phyloP scores from a whole-genome alignment of 2,113 vertebrate genomes.

The Dromas ardeola region DNA sequence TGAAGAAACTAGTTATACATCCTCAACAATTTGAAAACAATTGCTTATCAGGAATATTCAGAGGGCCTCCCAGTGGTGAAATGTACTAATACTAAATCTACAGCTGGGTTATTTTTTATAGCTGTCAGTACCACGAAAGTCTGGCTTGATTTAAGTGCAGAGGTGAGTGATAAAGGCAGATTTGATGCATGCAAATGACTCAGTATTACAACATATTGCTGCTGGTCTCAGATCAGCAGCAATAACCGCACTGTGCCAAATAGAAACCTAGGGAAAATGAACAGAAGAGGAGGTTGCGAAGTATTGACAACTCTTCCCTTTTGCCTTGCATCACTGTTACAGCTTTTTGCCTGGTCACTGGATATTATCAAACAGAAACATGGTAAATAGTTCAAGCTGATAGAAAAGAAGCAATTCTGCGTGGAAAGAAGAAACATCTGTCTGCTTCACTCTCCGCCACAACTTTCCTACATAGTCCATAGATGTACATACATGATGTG shows the following conservation, averaged over 20 bases:
- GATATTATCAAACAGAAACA: background rate
- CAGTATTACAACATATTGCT: background rate
- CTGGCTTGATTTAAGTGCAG: background rate
- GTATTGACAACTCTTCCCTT: background rate
- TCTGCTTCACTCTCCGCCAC: background rate
- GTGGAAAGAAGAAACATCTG: background rate
- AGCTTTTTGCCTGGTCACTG: background rate
- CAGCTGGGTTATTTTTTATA: background rate
- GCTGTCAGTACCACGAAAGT: background rate
- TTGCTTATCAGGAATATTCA: background rate
- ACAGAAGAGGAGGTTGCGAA: background rate
- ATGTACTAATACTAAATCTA: background rate
- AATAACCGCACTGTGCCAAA: background rate
- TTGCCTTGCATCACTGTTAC: background rate
- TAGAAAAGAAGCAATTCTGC: background rate
- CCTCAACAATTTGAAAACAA: background rate
- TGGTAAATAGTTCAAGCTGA: background rate
- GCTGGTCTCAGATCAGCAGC: background rate
- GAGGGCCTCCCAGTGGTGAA: background rate
- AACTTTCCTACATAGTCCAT: background rate
- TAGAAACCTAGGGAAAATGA: background rate
- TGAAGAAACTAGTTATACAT: background rate
- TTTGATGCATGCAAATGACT: background rate
- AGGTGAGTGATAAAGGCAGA: background rate
- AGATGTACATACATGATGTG: background rate